phyloP scores from a whole-genome alignment of 2,888 invertebrate genomes.

The Rhagophthalmus giganteus region DNA sequence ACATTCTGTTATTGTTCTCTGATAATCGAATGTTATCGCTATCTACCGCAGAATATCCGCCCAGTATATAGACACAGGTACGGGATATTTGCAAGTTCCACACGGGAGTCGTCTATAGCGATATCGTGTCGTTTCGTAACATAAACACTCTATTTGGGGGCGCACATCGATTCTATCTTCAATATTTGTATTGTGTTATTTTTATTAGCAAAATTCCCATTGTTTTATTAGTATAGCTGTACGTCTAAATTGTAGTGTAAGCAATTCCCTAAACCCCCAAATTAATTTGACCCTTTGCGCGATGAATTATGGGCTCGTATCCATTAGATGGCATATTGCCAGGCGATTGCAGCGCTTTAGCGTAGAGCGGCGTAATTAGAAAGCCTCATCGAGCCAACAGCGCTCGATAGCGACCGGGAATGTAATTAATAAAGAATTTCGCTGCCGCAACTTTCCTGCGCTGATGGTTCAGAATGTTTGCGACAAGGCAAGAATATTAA shows the following conservation, averaged over 20 bases:
- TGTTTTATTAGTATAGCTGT: slow-evolving; percentile 33
- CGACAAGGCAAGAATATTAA: slow-evolving; percentile 30
- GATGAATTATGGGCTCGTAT: slow-evolving; percentile 52
- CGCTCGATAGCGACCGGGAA: slow-evolving; percentile 44
- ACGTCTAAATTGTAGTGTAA: slow-evolving; percentile 34
- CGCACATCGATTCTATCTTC: slow-evolving; percentile 19
- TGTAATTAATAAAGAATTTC: slow-evolving; percentile 54
- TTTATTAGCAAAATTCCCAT: slow-evolving; percentile 30
- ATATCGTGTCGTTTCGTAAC: slow-evolving; percentile 27
- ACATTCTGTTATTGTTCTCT: slow-evolving; percentile 11
- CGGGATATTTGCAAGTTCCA: slow-evolving; percentile 24
- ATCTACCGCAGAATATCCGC: slow-evolving; percentile 14
- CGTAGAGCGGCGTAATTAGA: slow-evolving; percentile 48
- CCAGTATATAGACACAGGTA: slow-evolving; percentile 26
- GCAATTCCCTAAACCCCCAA: slow-evolving; percentile 46
- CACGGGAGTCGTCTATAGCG: slow-evolving; percentile 28
- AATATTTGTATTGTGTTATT: slow-evolving; percentile 28
- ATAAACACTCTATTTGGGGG: slow-evolving; percentile 29
- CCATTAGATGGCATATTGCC: slow-evolving; percentile 55
- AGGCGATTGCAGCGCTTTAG: slow-evolving; percentile 50
- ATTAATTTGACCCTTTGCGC: slow-evolving; percentile 52
- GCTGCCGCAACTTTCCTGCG: slow-evolving; percentile 41
- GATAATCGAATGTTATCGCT: slow-evolving; percentile 25
- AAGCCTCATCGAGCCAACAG: slow-evolving; percentile 42
- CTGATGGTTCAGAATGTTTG: slow-evolving; percentile 25